Evolutionary conservation across 2,888 invertebrate species (phyloP).

Genomic region (Cantharis nigra): DNA sequence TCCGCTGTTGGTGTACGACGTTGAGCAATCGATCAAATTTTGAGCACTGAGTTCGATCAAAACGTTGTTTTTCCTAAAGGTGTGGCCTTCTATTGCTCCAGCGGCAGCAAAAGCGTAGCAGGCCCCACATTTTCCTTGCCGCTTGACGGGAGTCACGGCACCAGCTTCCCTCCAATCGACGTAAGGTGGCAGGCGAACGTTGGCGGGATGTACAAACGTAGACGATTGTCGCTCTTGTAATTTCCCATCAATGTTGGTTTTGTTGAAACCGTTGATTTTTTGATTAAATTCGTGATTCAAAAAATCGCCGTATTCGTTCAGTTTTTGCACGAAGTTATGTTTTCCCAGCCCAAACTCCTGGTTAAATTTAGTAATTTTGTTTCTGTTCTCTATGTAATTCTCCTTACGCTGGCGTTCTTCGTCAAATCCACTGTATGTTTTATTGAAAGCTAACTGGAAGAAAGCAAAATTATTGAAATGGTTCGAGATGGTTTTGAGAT

Average conservation of each 20-base stretch:
- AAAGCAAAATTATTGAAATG: not conserved
- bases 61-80: slow-evolving; percentile 56
- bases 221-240: slow-evolving; percentile 33
- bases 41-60: slow-evolving; percentile 61
- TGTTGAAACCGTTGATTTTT: slow-evolving; percentile 51
- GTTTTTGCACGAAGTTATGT: slow-evolving; percentile 45
- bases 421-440: slow-evolving; percentile 45
- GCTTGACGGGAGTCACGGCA: slow-evolving; percentile 50
- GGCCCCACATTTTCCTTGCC: slow-evolving; percentile 49
- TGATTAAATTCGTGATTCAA: slow-evolving; percentile 50
- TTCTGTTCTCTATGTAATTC: slow-evolving; percentile 51
- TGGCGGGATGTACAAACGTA: slow-evolving; percentile 48
- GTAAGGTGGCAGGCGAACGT: slow-evolving; percentile 46
- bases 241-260: slow-evolving; percentile 64
- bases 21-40: slow-evolving; percentile 62
- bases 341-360: slow-evolving; percentile 47
- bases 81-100: slow-evolving; percentile 62
- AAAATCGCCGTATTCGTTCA: slow-evolving; percentile 51
- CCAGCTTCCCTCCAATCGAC: slow-evolving; percentile 53
- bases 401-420: slow-evolving; percentile 47
- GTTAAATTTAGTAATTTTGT: slow-evolving; percentile 49
- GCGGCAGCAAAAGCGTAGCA: slow-evolving; percentile 57
- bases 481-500: not conserved
- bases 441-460: slow-evolving; percentile 44
- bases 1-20: slow-evolving; percentile 58